phyloP scores from a whole-genome alignment of 2,888 invertebrate species.

The Fabriciana adippe region DNA sequence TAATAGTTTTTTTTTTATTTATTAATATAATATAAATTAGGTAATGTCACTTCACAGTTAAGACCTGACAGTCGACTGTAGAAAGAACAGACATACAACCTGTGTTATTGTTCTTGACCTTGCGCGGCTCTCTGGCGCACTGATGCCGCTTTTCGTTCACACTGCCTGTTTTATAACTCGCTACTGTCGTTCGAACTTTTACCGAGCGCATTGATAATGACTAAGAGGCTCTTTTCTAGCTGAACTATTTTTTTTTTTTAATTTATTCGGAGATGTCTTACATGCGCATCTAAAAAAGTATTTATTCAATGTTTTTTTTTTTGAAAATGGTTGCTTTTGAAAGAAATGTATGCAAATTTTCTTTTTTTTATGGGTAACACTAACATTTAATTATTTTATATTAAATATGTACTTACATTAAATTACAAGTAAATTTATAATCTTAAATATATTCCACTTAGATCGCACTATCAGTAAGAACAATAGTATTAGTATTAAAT shows the following conservation, averaged over 20 bases:
- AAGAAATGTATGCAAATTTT: too few species aligned
- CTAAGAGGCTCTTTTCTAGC: slow-evolving; percentile 32
- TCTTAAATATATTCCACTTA: neutral
- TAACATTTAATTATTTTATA: too few species aligned
- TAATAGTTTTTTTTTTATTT: slow-evolving; percentile 41
- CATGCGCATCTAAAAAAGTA: too few species aligned
- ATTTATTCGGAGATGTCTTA: too few species aligned
- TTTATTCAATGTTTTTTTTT: too few species aligned
- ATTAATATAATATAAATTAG: slow-evolving; percentile 41
- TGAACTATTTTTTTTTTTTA: neutral
- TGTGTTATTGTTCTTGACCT: slow-evolving; percentile 70
- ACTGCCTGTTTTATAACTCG: slow-evolving; percentile 75
- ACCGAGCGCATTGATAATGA: slow-evolving; percentile 50
- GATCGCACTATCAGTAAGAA: neutral
- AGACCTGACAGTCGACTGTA: slow-evolving; percentile 62
- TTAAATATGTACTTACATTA: too few species aligned
- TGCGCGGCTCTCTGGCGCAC: slow-evolving; percentile 67
- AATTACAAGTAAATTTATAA: too few species aligned
- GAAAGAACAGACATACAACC: slow-evolving; percentile 55
- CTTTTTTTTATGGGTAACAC: too few species aligned
- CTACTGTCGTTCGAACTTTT: slow-evolving; percentile 74
- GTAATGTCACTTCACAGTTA: slow-evolving; percentile 63
- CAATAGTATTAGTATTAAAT: neutral
- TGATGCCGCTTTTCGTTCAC: slow-evolving; percentile 72
- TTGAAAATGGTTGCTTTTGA: too few species aligned